Base-by-base conservation (phyloP, 1,140 invertebrate species). In the Euglossa dilemma region DNA sequence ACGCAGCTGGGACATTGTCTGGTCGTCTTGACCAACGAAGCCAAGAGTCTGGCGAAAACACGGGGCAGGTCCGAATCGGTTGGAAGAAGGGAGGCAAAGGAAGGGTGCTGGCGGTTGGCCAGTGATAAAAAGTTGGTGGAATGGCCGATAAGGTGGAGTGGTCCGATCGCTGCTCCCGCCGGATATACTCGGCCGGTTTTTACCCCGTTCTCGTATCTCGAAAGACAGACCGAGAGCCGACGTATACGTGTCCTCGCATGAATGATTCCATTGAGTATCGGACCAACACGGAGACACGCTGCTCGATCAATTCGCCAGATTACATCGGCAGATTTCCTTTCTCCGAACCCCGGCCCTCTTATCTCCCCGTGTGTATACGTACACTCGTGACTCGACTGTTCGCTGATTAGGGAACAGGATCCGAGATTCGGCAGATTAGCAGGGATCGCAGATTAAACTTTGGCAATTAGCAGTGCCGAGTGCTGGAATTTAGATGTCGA, bases 251-350 rank as follows among this genome's bases (percentile, higher is more conserved):
- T 88, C 89, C 87, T 83, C 74, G 90, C 89, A 90, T 92, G 90
- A 92, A 92, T 92, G 91, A 92, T 90, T 90, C 90, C 89, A 92
- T 92, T 91, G 72, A 92, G 85, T 52, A 79, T 80, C 83, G 90
- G 84, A 87, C 54, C 69, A 47, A 80, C 28, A 67, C 20, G 20
- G 28, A 56, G 52, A 59, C 54, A 45, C 23, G 74, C 28, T n/a
- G 72, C 25, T 67, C 61, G 80, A 78, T 83, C 66, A 61, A 86
- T 78, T 85, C 80, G 74, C 73, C 45, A 74, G 61, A 74, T 66
- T 47, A 45, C 16, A 85, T 73, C 52, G 52, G 8, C 25, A n/a
- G 54, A 74, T 56, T 76, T 56, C 50, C 59, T 66, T 78, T 74
- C 57, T 77, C 23, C 23, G 61, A 78, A 71, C 23, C 36, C 6